These are phyloP conservation scores for Isichthys henryi DNA, from an alignment of 2,113 vertebrate genomes.

Conservation along the genomic window DNA sequence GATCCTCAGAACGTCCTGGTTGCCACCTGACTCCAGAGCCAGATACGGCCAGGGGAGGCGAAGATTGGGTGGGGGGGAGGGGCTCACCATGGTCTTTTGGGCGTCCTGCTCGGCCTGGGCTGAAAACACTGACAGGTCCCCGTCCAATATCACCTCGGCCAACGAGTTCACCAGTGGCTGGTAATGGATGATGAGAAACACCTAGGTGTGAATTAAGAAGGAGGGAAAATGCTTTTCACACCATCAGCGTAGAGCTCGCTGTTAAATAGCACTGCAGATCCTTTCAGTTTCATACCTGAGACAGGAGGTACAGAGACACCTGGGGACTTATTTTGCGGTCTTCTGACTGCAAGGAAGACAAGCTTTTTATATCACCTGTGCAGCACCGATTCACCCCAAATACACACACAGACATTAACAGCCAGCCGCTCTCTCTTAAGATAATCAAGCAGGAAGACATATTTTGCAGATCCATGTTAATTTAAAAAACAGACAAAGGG, in stretches of 20 bases:
- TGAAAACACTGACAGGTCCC: constrained; percentile 81
- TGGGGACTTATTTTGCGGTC: constrained; percentile 91
- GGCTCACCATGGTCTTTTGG: constrained; percentile 74
- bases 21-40: background rate
- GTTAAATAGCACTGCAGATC: background rate
- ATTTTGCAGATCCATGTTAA: background rate
- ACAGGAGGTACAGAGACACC: constrained; percentile 93
- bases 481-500: background rate
- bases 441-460: background rate
- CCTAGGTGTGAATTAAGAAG: constrained; percentile 54
- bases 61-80: background rate
- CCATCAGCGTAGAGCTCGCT: background rate
- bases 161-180: constrained; percentile 85
- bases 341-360: constrained; percentile 59
- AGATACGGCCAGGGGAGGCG: background rate
- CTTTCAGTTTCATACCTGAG: constrained; percentile 68
- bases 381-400: background rate
- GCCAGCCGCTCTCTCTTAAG: background rate
- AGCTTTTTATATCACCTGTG: background rate
- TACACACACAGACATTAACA: background rate
- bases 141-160: constrained; percentile 90
- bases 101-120: constrained; percentile 66
- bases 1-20: background rate
- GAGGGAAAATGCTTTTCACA: background rate
- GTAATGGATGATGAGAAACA: constrained; percentile 95